These are phyloP conservation scores for Pseudococcus viburni DNA, from an alignment of 2,888 invertebrate species.

Conservation along the genomic window DNA sequence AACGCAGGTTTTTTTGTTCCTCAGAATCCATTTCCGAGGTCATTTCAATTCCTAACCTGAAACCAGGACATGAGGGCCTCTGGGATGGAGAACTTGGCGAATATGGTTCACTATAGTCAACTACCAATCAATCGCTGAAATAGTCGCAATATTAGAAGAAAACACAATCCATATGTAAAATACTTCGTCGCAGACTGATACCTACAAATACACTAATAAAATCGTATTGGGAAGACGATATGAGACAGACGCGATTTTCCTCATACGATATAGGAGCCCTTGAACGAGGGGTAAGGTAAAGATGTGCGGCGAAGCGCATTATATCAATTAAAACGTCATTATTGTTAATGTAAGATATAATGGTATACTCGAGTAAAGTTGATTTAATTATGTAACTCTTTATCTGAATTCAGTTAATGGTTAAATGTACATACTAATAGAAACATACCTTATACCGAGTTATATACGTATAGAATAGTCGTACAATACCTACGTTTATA, in stretches of 20 bases:
- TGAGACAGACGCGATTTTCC: too few species aligned
- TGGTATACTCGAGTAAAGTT: conserved; percentile 44
- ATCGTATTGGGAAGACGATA: not conserved
- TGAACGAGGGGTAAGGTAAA: not conserved
- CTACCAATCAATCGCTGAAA: not conserved
- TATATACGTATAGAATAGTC: not conserved
- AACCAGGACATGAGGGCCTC: too few species aligned
- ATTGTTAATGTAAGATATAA: conserved; percentile 52
- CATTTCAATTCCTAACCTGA: too few species aligned
- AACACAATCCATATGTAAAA: not conserved
- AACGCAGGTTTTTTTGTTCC: too few species aligned
- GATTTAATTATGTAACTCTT: conserved; percentile 57
- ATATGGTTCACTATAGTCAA: too few species aligned
- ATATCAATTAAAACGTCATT: conserved; percentile 53
- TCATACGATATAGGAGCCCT: too few species aligned
- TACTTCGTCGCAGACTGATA: not conserved
- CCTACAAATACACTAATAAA: not conserved
- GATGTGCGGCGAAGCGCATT: not conserved
- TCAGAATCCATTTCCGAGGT: too few species aligned
- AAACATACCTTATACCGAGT: conserved; percentile 13
- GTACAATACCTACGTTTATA: too few species aligned
- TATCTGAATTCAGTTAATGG: conserved; percentile 60
- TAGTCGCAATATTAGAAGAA: not conserved
- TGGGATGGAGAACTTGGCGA: too few species aligned
- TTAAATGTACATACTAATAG: conserved; percentile 43